Conservation (phyloP, 2,797 vertebrate species). For the Coracias cyanogaster region DNA sequence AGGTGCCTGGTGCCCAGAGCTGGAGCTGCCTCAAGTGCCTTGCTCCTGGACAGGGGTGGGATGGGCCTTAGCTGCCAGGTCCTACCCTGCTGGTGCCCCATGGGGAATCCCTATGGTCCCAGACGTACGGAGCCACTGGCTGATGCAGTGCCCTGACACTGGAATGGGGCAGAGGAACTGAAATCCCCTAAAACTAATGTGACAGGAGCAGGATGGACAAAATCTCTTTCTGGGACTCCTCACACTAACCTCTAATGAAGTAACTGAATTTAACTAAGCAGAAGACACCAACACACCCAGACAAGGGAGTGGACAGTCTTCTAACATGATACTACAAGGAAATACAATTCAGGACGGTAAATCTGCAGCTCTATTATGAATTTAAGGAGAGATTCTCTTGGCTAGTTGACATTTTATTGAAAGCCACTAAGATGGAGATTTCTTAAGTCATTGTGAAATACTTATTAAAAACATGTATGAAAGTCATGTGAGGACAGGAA, state of each 20-base stretch:
- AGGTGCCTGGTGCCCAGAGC: fast-evolving
- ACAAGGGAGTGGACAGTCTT: neutral
- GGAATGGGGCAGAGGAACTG: neutral
- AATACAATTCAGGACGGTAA: neutral
- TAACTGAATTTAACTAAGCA: neutral
- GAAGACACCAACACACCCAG: neutral
- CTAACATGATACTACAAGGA: neutral
- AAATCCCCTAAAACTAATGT: neutral
- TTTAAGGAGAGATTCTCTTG: neutral
- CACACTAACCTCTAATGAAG: neutral
- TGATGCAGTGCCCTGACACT: fast-evolving
- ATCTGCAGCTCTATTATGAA: neutral
- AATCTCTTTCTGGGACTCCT: neutral
- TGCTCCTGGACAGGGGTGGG: neutral
- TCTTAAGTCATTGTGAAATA: neutral
- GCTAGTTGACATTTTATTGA: neutral
- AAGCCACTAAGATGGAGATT: neutral
- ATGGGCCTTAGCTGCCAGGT: neutral
- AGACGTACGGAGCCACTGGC: neutral
- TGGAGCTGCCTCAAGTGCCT: neutral
- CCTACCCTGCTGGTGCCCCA: neutral
- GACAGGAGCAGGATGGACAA: neutral
- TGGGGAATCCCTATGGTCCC: fast-evolving
- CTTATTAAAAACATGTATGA: neutral
- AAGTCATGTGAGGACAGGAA: neutral